Percentiles rank a stretch among this genome's conserved stretches.
These are phyloP conservation scores for Myzus persicae DNA, from an alignment of 1,140 invertebrate species.

Conservation along the genomic window DNA sequence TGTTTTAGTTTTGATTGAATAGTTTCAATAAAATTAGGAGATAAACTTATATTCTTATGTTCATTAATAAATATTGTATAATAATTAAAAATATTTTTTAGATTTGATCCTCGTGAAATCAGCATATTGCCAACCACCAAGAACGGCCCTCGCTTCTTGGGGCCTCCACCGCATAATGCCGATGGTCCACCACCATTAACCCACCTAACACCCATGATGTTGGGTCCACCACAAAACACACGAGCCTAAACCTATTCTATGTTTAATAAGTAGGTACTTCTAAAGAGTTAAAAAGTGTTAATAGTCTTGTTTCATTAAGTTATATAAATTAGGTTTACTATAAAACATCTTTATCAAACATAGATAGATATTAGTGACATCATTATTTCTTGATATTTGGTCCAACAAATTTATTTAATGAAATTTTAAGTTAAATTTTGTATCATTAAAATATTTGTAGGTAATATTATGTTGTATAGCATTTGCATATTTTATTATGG, in stretches of 20 bases:
- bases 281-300: constrained; percentile 42
- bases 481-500: background rate
- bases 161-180: constrained; percentile 44
- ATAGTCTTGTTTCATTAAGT: constrained; percentile 41
- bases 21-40: background rate
- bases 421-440: background rate
- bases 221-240: constrained; percentile 53
- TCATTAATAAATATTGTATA: background rate
- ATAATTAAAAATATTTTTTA: constrained; percentile 39
- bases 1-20: background rate
- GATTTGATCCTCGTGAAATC: constrained; percentile 57
- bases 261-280: constrained; percentile 39
- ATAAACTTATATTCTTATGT: background rate
- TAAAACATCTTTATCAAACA: constrained; percentile 29
- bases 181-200: constrained; percentile 56
- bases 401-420: background rate
- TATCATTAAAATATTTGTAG: background rate
- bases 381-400: constrained; percentile 9
- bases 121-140: constrained; percentile 53
- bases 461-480: background rate
- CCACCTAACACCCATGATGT: constrained; percentile 52
- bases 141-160: constrained; percentile 50
- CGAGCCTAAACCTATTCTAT: constrained; percentile 47
- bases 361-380: constrained; percentile 33
- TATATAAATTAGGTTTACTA: constrained; percentile 7